These are phyloP conservation scores for Camponotus pennsylvanicus DNA, from an alignment of 1,140 invertebrate species.

Conservation along the genomic window DNA sequence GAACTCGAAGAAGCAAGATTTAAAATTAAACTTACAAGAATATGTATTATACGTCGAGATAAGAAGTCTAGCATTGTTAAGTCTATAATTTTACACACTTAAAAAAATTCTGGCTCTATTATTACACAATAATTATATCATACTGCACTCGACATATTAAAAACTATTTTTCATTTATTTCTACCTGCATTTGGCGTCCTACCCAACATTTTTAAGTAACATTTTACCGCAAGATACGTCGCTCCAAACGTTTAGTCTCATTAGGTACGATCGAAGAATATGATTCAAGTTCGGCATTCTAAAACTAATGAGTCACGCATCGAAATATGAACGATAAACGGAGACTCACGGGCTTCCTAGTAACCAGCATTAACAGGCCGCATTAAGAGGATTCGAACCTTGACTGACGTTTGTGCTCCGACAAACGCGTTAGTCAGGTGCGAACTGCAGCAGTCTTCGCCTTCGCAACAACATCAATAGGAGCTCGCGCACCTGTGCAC, in stretches of 20 bases:
- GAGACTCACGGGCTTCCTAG: background rate
- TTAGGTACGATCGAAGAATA: background rate
- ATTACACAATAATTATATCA: conserved; percentile 14
- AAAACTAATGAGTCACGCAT: background rate
- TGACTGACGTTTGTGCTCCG: conserved; percentile 31
- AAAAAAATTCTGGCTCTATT: background rate
- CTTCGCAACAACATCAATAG: conserved; percentile 33
- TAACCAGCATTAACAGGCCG: background rate
- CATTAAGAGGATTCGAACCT: conserved; percentile 42
- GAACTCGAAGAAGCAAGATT: background rate
- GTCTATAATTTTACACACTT: background rate
- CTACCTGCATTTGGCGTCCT: background rate
- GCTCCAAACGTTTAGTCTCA: background rate
- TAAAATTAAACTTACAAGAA: background rate
- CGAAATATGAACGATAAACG: background rate
- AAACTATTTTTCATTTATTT: conserved; percentile 5
- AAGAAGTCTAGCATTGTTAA: background rate
- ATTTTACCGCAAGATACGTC: background rate
- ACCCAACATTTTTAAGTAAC: background rate
- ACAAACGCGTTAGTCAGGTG: conserved; percentile 46
- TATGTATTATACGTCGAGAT: background rate
- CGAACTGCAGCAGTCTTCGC: conserved; percentile 27
- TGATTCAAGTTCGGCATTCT: background rate
- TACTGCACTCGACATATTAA: background rate
- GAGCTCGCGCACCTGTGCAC: conserved; percentile 49